Evolutionary conservation across 37 sponge, comb jelly and placozoan species (phyloP), one percentile per base, ranked within the genome.

Genomic region (Chondrosia reniformis): DNA sequence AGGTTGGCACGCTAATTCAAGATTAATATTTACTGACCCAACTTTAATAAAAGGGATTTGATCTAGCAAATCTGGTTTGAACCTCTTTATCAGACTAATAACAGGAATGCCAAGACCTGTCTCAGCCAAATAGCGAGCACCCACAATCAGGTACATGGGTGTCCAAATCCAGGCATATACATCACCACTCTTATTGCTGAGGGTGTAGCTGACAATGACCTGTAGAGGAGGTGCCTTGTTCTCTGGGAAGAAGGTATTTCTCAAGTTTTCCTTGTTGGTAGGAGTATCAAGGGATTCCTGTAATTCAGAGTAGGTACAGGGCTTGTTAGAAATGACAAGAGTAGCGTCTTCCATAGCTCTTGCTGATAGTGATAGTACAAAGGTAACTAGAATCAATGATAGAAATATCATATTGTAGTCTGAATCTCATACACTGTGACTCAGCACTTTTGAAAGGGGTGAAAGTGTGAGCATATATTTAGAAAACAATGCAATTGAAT

Each of bases 101-200:
- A 66, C 67, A 5, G 67, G 67, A 8, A 66, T 12, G 8, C 67
- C 67, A 36, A 66, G 7, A 15, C 67, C 67, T 15, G 36, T 30
- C 67, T 66, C 67, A 19, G 67, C 67, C 67, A 66, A 17, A 17
- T 30, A 66, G 39, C 67, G 67, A 3, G 67, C 33, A 31, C 67
- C 67, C 13, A 36, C 32, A 40, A 66, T 37, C 5, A 34, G 21
- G 17, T 66, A 66, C 37, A 34, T 40, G 17, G 39, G 67, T 37
- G 13, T 66, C 39, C 34, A 34, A 22, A 34, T 36, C 67, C 67
- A 66, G 7, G 39, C 39, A 36, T 40, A 66, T 31, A 34, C 17
- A 5, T 22, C 5, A 30, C 4, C 6, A 8, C 39, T 30, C 19
- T 5, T 12, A 5, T 34, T 40, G 36, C 4, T 31, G 9, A 66